Conservation (phyloP, 2,797 vertebrate species). For the Microctenopoma lineatum region DNA sequence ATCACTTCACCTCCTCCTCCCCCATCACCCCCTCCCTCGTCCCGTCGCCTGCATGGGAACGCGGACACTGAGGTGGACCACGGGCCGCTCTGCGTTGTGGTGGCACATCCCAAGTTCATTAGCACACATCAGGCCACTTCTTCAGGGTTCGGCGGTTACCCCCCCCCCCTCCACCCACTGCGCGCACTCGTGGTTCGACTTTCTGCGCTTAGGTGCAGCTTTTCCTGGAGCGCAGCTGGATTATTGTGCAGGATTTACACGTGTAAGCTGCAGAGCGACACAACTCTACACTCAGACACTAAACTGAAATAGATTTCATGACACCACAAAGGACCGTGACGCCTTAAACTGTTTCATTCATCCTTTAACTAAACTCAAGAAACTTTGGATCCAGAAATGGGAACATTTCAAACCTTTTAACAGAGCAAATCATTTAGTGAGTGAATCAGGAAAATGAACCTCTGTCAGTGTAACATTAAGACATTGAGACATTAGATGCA, state of each 20-base stretch:
- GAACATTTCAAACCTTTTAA: no score
- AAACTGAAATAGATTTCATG: no score
- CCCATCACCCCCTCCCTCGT: constrained; percentile 33
- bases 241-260: not conserved
- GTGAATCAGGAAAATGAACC: no score
- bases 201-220: not conserved
- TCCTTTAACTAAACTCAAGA: no score
- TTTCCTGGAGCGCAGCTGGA: not conserved
- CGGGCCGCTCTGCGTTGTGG: constrained; percentile 83
- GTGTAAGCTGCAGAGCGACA: not conserved
- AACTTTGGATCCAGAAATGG: no score
- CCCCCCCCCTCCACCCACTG: constrained; percentile 9
- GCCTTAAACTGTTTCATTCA: no score
- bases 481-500: no score
- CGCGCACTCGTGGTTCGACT: constrained; percentile 3
- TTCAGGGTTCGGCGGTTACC: constrained; percentile 41
- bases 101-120: constrained; percentile 89
- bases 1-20: constrained; percentile 27
- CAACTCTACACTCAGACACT: no score
- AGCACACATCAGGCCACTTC: constrained; percentile 79
- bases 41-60: constrained; percentile 84
- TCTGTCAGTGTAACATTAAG: no score
- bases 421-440: no score
- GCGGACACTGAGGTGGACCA: constrained; percentile 81
- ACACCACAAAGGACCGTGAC: no score